phyloP scores from a whole-genome alignment of 2,797 vertebrate species.

The Numenius phaeopus region DNA sequence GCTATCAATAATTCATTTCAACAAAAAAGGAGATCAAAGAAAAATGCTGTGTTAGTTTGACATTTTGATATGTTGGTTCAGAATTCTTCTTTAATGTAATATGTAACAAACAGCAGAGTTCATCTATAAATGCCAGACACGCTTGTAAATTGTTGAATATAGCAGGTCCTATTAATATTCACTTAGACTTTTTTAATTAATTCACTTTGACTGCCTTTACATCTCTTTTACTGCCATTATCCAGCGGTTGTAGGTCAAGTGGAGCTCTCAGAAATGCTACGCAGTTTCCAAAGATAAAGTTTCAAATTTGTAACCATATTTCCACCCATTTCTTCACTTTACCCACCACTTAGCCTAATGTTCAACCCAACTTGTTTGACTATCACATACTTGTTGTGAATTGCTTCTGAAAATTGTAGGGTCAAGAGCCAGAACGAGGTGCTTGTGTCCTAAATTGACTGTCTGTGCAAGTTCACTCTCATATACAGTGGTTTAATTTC shows the following conservation, averaged over 20 bases:
- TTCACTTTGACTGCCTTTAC: conserved; percentile 34
- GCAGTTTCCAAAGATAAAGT: conserved; percentile 2
- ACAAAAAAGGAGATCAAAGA: conserved; percentile 56
- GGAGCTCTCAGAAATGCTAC: conserved; percentile 3
- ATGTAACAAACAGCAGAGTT: conserved; percentile 60
- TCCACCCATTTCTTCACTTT: not conserved
- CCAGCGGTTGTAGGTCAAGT: not conserved
- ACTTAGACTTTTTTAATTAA: conserved; percentile 34
- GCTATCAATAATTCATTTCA: conserved; percentile 68
- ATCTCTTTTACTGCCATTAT: conserved; percentile 7
- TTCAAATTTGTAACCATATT: not conserved
- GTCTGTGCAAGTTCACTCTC: not conserved
- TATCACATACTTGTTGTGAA: not conserved
- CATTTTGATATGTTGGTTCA: conserved; percentile 56
- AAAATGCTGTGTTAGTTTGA: conserved; percentile 45
- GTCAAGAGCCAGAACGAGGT: not conserved
- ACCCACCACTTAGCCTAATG: not conserved
- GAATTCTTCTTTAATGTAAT: conserved; percentile 42
- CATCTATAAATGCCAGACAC: conserved; percentile 47
- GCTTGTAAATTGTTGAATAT: conserved; percentile 32
- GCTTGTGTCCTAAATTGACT: not conserved
- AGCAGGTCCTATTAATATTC: conserved; percentile 48
- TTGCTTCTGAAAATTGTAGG: not conserved
- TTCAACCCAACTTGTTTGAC: not conserved
- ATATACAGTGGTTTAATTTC: not conserved